phyloP scores from a whole-genome alignment of 2,888 invertebrate species.

The Psylliodes chrysocephalus region DNA sequence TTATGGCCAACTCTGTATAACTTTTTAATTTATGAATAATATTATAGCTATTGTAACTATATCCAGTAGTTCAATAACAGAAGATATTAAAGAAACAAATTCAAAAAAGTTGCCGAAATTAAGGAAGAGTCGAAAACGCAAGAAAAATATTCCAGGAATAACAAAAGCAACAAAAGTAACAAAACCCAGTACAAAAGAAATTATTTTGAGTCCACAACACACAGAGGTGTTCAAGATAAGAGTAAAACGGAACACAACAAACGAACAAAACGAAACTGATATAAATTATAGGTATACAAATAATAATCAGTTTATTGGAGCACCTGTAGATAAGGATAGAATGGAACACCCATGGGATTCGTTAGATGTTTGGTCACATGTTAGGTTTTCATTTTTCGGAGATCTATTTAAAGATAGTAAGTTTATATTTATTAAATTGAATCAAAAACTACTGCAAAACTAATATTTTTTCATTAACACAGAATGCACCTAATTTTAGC shows the following conservation, averaged over 20 bases:
- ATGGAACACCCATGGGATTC: conserved; percentile 46
- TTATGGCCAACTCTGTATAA: no score
- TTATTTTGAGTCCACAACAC: conserved; percentile 51
- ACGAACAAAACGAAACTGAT: neutral
- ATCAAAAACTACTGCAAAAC: no score
- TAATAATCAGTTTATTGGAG: conserved; percentile 25
- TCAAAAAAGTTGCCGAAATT: conserved; percentile 2
- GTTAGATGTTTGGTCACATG: conserved; percentile 49
- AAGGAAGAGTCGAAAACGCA: neutral
- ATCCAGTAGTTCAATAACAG: conserved; percentile 15
- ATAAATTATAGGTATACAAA: neutral
- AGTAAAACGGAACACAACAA: conserved; percentile 39
- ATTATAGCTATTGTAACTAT: conserved; percentile 13
- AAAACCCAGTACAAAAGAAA: conserved; percentile 26
- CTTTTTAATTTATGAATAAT: no score
- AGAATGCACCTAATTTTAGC: no score
- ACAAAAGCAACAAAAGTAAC: conserved; percentile 9
- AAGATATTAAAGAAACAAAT: conserved; percentile 27
- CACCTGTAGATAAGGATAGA: conserved; percentile 15
- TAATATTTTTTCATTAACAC: no score
- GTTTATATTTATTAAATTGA: conserved; percentile 3
- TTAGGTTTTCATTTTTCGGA: conserved; percentile 53
- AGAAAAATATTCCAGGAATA: neutral
- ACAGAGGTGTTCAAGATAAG: conserved; percentile 54
- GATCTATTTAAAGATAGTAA: conserved; percentile 49